Conservation (phyloP, 2,797 vertebrate species). For the Mionectes olivaceus region DNA sequence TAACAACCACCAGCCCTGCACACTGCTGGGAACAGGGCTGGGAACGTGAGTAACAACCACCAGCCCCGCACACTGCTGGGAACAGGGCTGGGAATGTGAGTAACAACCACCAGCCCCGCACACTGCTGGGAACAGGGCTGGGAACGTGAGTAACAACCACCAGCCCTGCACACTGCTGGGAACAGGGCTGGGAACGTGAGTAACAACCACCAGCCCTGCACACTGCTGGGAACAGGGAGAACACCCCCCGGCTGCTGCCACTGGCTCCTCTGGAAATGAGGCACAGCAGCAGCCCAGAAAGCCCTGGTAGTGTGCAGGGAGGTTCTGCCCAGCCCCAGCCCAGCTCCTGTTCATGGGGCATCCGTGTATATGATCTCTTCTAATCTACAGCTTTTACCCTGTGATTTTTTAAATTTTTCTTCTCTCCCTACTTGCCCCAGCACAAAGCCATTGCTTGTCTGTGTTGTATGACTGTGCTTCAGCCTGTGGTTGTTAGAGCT, state of each 20-base stretch:
- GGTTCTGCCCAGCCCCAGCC: neutral
- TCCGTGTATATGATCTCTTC: neutral
- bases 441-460: neutral
- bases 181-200: constrained; percentile 81
- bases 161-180: too few relatives aligned
- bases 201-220: neutral
- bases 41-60: too few relatives aligned
- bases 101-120: too few relatives aligned
- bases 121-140: too few relatives aligned
- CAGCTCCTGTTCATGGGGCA: neutral
- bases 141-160: too few relatives aligned
- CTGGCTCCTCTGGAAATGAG: neutral
- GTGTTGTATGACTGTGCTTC: neutral
- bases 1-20: too few relatives aligned
- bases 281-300: neutral
- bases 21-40: too few relatives aligned
- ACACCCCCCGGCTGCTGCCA: accelerated
- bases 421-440: neutral
- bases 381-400: neutral
- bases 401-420: neutral
- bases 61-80: too few relatives aligned
- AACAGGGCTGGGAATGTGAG: too few relatives aligned
- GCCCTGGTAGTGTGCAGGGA: neutral
- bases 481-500: neutral
- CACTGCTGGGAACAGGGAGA: neutral